Evolutionary conservation across 2,888 invertebrate genomes (phyloP).

Genomic region (Bembecia ichneumoniformis): DNA sequence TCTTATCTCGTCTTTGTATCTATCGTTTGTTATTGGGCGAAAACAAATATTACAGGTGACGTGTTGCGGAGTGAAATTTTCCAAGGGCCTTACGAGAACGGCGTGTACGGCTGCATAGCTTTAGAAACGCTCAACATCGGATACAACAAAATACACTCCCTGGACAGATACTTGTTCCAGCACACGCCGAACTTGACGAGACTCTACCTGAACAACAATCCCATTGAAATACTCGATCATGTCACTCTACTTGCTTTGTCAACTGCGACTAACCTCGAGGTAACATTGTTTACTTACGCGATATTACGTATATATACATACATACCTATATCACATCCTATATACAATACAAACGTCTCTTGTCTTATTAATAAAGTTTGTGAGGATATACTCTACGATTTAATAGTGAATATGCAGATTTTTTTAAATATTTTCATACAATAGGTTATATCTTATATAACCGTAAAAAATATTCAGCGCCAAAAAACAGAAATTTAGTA

Average conservation of each 20-base stretch:
- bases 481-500: no score
- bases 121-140: constrained; percentile 75
- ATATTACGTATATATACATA: no score
- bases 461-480: no score
- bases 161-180: constrained; percentile 75
- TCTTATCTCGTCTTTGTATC: not conserved
- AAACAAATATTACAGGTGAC: constrained; percentile 55
- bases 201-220: constrained; percentile 75
- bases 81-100: constrained; percentile 74
- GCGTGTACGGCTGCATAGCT: constrained; percentile 70
- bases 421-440: no score
- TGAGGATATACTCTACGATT: no score
- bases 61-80: constrained; percentile 76
- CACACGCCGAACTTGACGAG: constrained; percentile 74
- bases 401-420: no score
- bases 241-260: constrained; percentile 73
- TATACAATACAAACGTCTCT: no score
- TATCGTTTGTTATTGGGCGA: not conserved
- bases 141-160: constrained; percentile 74
- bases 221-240: constrained; percentile 72
- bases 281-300: constrained; percentile 23
- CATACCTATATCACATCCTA: no score
- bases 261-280: constrained; percentile 69
- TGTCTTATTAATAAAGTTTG: no score
- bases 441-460: no score